These are phyloP conservation scores for Platycheirus rosarum DNA, from an alignment of 2,888 invertebrate genomes.

Conservation along the genomic window DNA sequence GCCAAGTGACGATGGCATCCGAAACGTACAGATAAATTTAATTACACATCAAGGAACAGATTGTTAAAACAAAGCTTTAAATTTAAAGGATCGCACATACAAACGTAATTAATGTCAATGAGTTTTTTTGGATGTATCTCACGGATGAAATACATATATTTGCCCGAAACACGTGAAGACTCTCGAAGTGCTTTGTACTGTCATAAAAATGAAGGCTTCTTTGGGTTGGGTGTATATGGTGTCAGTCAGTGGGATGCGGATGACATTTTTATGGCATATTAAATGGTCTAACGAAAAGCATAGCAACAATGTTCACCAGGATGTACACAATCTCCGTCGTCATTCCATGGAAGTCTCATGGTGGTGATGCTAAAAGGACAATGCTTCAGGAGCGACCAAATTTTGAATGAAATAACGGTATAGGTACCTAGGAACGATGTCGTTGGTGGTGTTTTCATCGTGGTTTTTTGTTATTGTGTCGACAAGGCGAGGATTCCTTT, in stretches of 20 bases:
- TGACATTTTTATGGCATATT: conserved; percentile 67
- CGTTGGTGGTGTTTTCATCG: neutral
- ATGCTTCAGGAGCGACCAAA: conserved; percentile 41
- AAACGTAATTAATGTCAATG: conserved; percentile 45
- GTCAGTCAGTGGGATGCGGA: conserved; percentile 30
- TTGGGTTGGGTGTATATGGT: neutral
- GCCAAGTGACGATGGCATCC: conserved; percentile 18
- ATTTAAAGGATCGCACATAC: conserved; percentile 34
- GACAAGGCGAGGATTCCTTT: conserved; percentile 44
- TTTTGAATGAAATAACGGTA: conserved; percentile 48
- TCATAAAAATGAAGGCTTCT: conserved; percentile 33
- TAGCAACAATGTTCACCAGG: conserved; percentile 8
- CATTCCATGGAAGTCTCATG: neutral
- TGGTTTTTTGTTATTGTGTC: neutral
- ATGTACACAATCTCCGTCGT: neutral
- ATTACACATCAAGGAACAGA: conserved; percentile 57
- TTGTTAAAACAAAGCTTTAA: conserved; percentile 45
- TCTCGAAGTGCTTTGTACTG: conserved; percentile 24
- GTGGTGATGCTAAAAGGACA: conserved; percentile 47
- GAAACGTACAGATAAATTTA: conserved; percentile 46
- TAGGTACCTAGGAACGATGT: conserved; percentile 25
- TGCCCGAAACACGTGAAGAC: neutral
- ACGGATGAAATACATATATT: conserved; percentile 8
- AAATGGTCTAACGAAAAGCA: conserved; percentile 47
- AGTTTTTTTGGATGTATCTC: conserved; percentile 11